Base-by-base conservation (phyloP, 1,140 invertebrate species). In the Steinernema feltiae region DNA sequence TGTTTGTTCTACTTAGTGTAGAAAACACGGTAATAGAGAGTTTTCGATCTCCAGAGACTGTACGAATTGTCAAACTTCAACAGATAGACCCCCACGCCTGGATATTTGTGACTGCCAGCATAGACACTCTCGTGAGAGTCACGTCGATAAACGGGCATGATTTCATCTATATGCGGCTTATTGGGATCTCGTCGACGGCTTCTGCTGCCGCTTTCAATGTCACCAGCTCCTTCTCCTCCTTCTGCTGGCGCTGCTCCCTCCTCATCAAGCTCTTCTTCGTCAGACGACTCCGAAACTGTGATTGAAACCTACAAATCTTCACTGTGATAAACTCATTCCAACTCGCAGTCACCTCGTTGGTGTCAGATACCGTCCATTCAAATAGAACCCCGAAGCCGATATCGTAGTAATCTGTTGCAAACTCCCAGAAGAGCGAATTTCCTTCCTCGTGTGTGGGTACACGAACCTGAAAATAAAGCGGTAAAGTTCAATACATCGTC, bases 11-110 rank as follows among this genome's bases (percentile, higher is more conserved):
- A 88, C 74, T 87, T 87, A 12, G 94, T 97, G 84, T 98, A 99
- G 87, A 97, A 99, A 48, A 99, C 94, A 88, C 96, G 90, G 88
- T 99, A 99, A 87, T 98, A 99, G 30, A 99, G 90, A 15, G 94
- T 97, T 91, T 99, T 99, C 81, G 94, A 97, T 82, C 97, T 91
- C 96, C 96, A 99, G 73, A 99, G 89, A 48, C 95, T 98, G 88
- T 98, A 99, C 0, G 95, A 96, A 89, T 99, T 99, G 88, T 99
- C 97, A 88, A 99, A 99, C 89, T 99, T 99, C 7, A 99, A 89
- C 85, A 98, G 89, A 89, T 99, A 99, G 41, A 98, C 93, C 41
- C 97, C 97, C 24, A 93, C 85, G 2, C 89, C 96, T 1, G 97
- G 97, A 88, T 99, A 99, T 30, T 91, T 89, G 88, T 99, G 97